Base-by-base conservation (phyloP, 2,797 vertebrate genomes). In the Siniperca undulata region DNA sequence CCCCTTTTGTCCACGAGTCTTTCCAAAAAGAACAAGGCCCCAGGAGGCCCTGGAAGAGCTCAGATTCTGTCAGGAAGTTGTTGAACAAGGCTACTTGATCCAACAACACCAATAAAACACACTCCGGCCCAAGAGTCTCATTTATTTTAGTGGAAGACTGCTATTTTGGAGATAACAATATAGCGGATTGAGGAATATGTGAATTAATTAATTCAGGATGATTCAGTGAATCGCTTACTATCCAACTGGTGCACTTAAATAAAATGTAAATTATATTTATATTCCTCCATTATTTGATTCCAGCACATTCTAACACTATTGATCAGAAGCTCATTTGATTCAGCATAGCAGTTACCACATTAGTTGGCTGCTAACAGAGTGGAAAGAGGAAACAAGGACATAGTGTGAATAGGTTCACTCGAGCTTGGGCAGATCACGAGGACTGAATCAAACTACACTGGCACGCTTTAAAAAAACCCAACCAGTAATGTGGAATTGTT, bases 81-180 rank as follows among this genome's bases (percentile, higher is more conserved):
- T 69, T 79, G 36, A 86, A 77, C 46, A 74, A 34, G 19, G 42
- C 9, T 9, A 30, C 59, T 52, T 68, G 40, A 81, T 86, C 80
- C 90, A 86, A 59, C 67, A 81, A 85, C 53, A 80, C 50, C 60
- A 88, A 77, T 90, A 83, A 89, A 85, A 80, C 56, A 64, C 50
- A 66, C 48, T 16, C 38, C 1, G 2, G 13, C 55, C 52, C 55
- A n/a, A 60, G n/a, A 71, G 61, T 60, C 42, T 24, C 0, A 13
- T 74, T 74, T 46, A 50, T 73, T 70, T 70, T 9, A 56, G n/a
- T 11, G 52, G 9, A 46, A 17, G 30, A 36, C 34, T 3, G 30
- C 44, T 62, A 53, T 60, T 71, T 83, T 79, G 36, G 78, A 68
- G 44, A 81, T 40, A 74, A 66, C 20, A 82, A 52, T 6, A 74